A percentile compares a stretch with the other conserved stretches of the same genome.
phyloP scores from a whole-genome alignment of 2,888 invertebrate species.

The Junonia oenone region DNA sequence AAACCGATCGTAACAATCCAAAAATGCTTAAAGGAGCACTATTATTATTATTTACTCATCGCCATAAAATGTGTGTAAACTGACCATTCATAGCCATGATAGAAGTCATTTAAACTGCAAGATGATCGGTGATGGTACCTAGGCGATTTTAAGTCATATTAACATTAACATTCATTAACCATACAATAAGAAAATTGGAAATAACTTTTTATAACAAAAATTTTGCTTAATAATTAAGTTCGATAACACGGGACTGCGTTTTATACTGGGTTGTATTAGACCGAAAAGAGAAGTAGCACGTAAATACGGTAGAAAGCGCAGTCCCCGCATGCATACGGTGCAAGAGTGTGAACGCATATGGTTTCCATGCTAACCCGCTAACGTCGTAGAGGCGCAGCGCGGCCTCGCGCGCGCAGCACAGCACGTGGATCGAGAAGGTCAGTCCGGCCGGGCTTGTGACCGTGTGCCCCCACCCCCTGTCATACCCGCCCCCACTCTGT shows the following conservation, averaged over 20 bases:
- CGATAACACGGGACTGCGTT: slow-evolving; percentile 32
- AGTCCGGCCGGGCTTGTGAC: slow-evolving; percentile 40
- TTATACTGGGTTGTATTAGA: slow-evolving; percentile 13
- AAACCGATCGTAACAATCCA: slow-evolving; percentile 14
- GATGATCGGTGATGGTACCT: slow-evolving; percentile 27
- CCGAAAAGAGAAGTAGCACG: no score
- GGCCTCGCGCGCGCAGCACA: slow-evolving; percentile 72
- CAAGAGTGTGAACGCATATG: slow-evolving; percentile 66
- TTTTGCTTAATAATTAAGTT: slow-evolving; percentile 40
- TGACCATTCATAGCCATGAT: background rate
- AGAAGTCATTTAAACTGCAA: background rate
- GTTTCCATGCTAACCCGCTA: slow-evolving; percentile 79
- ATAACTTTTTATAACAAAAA: slow-evolving; percentile 29
- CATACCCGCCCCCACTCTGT: background rate
- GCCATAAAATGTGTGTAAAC: slow-evolving; percentile 12
- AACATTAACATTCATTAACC: slow-evolving; percentile 19
- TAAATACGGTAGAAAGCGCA: slow-evolving; percentile 26
- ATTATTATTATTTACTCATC: slow-evolving; percentile 26
- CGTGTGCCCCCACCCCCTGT: slow-evolving; percentile 11
- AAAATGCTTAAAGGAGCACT: slow-evolving; percentile 20
- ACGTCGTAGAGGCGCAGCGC: slow-evolving; percentile 74
- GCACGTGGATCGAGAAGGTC: slow-evolving; percentile 95
- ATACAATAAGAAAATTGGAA: slow-evolving; percentile 32
- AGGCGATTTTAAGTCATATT: slow-evolving; percentile 4
- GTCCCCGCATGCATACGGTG: slow-evolving; percentile 30